Conservation (phyloP, 2,888 invertebrate genomes). For the Dichetophora obliterata region DNA sequence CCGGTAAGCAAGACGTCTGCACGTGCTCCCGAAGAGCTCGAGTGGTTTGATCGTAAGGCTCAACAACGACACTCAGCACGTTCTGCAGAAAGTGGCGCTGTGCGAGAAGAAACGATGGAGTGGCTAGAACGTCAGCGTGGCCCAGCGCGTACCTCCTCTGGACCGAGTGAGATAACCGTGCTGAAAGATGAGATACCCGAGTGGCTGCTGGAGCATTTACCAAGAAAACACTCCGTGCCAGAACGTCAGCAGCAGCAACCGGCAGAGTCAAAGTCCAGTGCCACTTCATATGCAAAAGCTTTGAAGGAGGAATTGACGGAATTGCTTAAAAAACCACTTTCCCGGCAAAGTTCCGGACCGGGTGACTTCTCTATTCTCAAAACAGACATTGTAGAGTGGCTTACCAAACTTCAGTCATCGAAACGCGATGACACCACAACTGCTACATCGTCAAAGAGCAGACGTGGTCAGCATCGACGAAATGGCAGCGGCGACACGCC, state of each 20-base stretch:
- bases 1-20: slow-evolving; percentile 50
- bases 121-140: slow-evolving; percentile 65
- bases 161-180: slow-evolving; percentile 69
- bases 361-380: slow-evolving; percentile 68
- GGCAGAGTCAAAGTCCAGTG: slow-evolving; percentile 52
- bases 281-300: slow-evolving; percentile 65
- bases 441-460: slow-evolving; percentile 51
- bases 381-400: slow-evolving; percentile 69
- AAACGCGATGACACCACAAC: slow-evolving; percentile 43
- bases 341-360: slow-evolving; percentile 68
- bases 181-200: slow-evolving; percentile 68
- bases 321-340: slow-evolving; percentile 67
- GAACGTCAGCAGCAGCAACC: slow-evolving; percentile 56
- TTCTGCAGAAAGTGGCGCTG: slow-evolving; percentile 68
- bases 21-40: slow-evolving; percentile 61
- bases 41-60: slow-evolving; percentile 69
- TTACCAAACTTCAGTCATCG: slow-evolving; percentile 65
- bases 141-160: slow-evolving; percentile 68
- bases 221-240: slow-evolving; percentile 61
- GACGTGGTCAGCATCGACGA: slow-evolving; percentile 64
- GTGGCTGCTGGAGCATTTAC: slow-evolving; percentile 67
- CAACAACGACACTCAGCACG: slow-evolving; percentile 69
- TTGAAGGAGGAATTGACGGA: slow-evolving; percentile 66
- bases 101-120: slow-evolving; percentile 67
- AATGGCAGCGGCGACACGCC: slow-evolving; percentile 67